Percentiles rank a stretch among this genome's conserved stretches.
Evolutionary conservation across 2,113 vertebrate species (phyloP).

Genomic region (Periophthalmodon schlosseri): DNA sequence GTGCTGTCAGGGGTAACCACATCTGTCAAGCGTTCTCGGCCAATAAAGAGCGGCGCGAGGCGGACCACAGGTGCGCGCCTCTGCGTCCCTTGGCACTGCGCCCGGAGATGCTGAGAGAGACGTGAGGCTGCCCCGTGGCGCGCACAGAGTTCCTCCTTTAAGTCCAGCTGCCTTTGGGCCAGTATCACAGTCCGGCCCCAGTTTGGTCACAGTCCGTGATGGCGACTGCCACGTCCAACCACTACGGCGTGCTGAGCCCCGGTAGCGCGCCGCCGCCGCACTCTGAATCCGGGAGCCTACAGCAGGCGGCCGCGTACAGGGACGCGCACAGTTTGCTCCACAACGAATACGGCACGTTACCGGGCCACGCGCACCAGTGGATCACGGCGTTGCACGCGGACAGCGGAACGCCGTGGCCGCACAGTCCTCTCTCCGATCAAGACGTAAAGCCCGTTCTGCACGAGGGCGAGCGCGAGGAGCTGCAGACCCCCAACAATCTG

Average conservation of each 20-base stretch:
- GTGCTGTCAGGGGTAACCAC: slow-evolving; percentile 91
- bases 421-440: slow-evolving; percentile 89
- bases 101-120: slow-evolving; percentile 83
- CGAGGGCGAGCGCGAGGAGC: slow-evolving; percentile 82
- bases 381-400: slow-evolving; percentile 91
- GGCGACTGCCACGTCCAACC: slow-evolving; percentile 97
- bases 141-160: slow-evolving; percentile 85
- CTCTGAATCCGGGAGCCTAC: slow-evolving; percentile 90
- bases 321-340: slow-evolving; percentile 92
- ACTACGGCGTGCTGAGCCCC: slow-evolving; percentile 91
- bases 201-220: slow-evolving; percentile 81
- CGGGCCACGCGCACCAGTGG: slow-evolving; percentile 97
- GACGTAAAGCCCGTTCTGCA: slow-evolving; percentile 92
- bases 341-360: slow-evolving; percentile 83
- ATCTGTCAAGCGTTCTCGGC: slow-evolving; percentile 89
- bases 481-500: slow-evolving; percentile 83
- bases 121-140: slow-evolving; percentile 81
- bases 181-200: slow-evolving; percentile 2
- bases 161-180: slow-evolving; percentile 82
- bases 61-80: slow-evolving; percentile 89
- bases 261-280: slow-evolving; percentile 87
- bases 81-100: slow-evolving; percentile 84
- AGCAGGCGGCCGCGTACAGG: slow-evolving; percentile 91
- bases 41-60: slow-evolving; percentile 88
- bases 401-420: slow-evolving; percentile 86